A percentile compares a stretch with the other conserved stretches of the same genome.
phyloP scores from a whole-genome alignment of 2,888 invertebrate genomes.

The Tetragnatha montana region DNA sequence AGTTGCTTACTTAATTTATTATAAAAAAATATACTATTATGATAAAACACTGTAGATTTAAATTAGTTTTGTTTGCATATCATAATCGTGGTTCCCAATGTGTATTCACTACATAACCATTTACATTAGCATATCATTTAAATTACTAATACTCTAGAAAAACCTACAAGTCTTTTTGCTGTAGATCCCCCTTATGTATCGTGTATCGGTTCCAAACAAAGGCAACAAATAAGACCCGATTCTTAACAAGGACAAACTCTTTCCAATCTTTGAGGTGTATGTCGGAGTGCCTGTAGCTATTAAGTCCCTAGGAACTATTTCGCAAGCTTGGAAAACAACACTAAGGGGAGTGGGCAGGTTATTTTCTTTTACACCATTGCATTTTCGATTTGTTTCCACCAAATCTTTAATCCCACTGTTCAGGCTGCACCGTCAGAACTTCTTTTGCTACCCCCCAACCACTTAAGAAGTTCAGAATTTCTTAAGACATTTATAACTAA shows the following conservation, averaged over 20 bases:
- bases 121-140: no score
- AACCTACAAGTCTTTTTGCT: neutral
- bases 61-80: no score
- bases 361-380: conserved; percentile 8
- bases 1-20: no score
- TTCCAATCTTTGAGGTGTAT: neutral
- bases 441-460: conserved; percentile 10
- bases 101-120: no score
- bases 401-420: conserved; percentile 26
- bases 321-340: neutral
- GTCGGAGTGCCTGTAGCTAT: neutral
- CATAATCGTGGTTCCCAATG: no score
- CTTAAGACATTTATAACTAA: conserved; percentile 44
- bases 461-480: conserved; percentile 43
- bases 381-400: conserved; percentile 8
- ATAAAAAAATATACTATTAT: no score
- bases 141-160: no score
- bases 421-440: conserved; percentile 2
- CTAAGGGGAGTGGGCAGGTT: neutral
- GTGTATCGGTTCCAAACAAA: neutral
- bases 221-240: neutral
- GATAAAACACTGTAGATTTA: no score
- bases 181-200: neutral
- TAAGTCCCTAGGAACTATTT: neutral
- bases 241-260: neutral